Evolutionary conservation across 2,797 vertebrate species (phyloP), one percentile per base, ranked within the genome.

Genomic region (Momotus momota): DNA sequence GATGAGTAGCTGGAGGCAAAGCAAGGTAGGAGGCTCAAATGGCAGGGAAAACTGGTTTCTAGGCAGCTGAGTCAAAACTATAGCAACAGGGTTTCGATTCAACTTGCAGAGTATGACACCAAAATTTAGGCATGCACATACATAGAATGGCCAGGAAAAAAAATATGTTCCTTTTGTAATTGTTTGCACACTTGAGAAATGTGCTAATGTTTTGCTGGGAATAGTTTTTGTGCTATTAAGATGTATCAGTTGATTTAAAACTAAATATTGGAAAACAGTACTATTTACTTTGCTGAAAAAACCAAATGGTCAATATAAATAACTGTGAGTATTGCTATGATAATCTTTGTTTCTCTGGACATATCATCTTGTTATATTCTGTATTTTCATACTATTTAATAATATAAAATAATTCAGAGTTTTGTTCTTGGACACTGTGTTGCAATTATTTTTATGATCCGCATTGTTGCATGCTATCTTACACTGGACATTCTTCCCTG

Each of bases 361-460:
- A 70, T 40, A 81, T 69, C 16, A 52, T 35, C 51, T 70, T 82
- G 78, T 93, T 51, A 64, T 89, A 89, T 67, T 77, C 86, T 96
- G 95, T 94, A 95, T 92, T 96, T 97, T 96, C 90, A 22, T 92
- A 89, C 35, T 80, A 87, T 16, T 61, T 74, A 57, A 57, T 52
- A 67, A 86, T 89, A 92, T 86, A 55, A 83, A 81, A 77, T 38
- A 72, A 88, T 69, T 62, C 70, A 29, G 64, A 85, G 38, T 55
- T 94, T 73, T 87, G 71, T 60, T 93, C 89, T 85, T 82, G 64
- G 40, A 55, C 25, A 51, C 26, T 70, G 84, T 95, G 66, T 75
- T 91, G 27, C n/a, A 72, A 33, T 66, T 88, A 81, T 62, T 96
- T 93, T 93, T 90, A 75, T 84, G 38, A 78, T 94, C 88, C 21